Percentiles rank a stretch among this genome's conserved stretches.
Conservation (phyloP, 2,113 vertebrate species). For the Naja naja region DNA sequence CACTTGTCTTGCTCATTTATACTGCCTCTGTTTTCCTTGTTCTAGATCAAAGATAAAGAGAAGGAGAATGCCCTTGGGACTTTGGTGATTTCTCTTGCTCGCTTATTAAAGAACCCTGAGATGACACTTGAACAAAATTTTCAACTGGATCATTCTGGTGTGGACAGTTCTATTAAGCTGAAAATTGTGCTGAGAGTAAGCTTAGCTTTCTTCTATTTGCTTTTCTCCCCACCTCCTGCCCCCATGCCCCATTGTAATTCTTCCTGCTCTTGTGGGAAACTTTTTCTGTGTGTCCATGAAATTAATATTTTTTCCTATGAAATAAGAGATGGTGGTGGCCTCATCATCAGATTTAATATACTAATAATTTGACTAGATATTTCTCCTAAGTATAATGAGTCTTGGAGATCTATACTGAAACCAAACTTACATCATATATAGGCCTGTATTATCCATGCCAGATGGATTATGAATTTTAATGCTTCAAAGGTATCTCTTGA, state of each 20-base stretch:
- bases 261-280: neutral
- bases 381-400: neutral
- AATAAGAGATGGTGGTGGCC: neutral
- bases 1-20: neutral
- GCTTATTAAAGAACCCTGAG: constrained; percentile 73
- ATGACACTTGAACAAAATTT: constrained; percentile 86
- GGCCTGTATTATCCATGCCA: neutral
- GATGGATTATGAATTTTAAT: neutral
- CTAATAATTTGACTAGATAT: neutral
- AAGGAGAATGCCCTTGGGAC: constrained; percentile 80
- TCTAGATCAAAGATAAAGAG: constrained; percentile 84
- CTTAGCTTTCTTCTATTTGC: neutral
- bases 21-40: neutral
- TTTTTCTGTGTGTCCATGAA: neutral
- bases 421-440: neutral
- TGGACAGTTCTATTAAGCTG: constrained; percentile 88
- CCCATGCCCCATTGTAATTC: rapidly evolving
- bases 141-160: constrained; percentile 83
- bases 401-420: neutral
- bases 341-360: neutral
- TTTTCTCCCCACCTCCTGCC: neutral
- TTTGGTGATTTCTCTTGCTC: constrained; percentile 76
- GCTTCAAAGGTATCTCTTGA: neutral
- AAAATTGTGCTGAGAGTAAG: constrained; percentile 86
- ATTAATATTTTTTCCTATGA: neutral